Evolutionary conservation across 2,797 vertebrate species (phyloP).

Genomic region (Dendrocincla fuliginosa): DNA sequence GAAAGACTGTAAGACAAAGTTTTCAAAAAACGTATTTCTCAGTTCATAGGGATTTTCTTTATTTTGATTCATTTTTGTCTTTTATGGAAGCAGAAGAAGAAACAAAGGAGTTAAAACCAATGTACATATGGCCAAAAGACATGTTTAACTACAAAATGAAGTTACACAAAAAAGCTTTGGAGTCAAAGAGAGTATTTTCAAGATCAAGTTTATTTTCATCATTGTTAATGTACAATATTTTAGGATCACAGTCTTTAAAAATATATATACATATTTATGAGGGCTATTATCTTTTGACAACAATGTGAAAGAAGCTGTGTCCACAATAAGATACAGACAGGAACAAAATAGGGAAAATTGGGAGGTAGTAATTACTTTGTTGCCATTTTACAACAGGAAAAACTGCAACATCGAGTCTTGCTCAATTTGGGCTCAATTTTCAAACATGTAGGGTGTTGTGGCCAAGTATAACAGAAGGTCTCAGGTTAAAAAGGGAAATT

Average conservation of each 20-base stretch:
- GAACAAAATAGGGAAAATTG: not conserved
- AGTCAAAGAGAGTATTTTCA: not conserved
- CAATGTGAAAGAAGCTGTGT: not conserved
- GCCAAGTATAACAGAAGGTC: not conserved
- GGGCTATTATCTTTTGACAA: not conserved
- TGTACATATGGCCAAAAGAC: not conserved
- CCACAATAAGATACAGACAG: accelerated
- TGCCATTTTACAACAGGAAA: not conserved
- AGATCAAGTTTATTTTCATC: not conserved
- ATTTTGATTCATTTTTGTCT: not conserved
- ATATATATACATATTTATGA: not conserved
- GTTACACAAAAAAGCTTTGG: not conserved
- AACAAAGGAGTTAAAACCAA: not conserved
- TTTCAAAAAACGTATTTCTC: not conserved
- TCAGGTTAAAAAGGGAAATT: not conserved
- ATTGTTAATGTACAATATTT: not conserved
- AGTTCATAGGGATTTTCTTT: not conserved
- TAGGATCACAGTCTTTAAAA: not conserved
- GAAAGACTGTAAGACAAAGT: not conserved
- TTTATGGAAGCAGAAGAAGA: not conserved
- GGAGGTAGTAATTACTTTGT: not conserved
- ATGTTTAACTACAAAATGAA: not conserved
- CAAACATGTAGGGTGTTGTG: not conserved
- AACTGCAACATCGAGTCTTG: not conserved
- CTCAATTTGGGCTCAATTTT: not conserved